A percentile compares a stretch with the other conserved stretches of the same genome.
These are phyloP conservation scores for Leptodirus hochenwartii DNA, from an alignment of 2,888 invertebrate species.

Conservation along the genomic window DNA sequence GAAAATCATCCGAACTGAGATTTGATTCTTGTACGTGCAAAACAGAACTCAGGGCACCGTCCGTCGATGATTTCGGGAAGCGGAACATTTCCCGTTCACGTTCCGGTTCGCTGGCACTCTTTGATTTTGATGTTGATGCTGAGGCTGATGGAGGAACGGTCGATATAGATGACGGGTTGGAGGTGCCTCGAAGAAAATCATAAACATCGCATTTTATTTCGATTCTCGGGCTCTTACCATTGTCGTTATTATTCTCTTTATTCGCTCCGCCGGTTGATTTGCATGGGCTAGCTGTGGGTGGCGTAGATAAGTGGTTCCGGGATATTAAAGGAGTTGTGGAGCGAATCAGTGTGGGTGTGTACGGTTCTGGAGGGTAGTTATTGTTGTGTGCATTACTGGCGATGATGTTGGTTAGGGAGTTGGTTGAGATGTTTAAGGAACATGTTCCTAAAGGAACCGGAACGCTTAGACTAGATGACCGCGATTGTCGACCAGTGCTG, in stretches of 20 bases:
- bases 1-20: conserved; percentile 36
- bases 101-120: conserved; percentile 33
- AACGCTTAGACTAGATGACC: conserved; percentile 32
- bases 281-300: conserved; percentile 13
- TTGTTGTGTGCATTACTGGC: conserved; percentile 14
- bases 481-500: conserved; percentile 26
- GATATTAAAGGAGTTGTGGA: conserved; percentile 24
- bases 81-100: conserved; percentile 32
- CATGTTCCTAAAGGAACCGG: conserved; percentile 26
- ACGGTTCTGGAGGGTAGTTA: conserved; percentile 23
- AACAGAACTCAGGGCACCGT: conserved; percentile 36
- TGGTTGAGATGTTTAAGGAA: conserved; percentile 24
- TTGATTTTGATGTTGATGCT: conserved; percentile 24
- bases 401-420: conserved; percentile 19
- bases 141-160: not conserved
- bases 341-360: conserved; percentile 23
- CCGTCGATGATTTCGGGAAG: conserved; percentile 37
- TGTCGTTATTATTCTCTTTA: conserved; percentile 1
- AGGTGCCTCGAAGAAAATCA: too few species aligned
- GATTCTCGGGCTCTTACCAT: not conserved
- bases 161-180: conserved; percentile 4
- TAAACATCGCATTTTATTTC: too few species aligned
- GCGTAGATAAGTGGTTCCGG: conserved; percentile 17
- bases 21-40: conserved; percentile 36
- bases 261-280: not conserved